Conservation (phyloP, 2,888 invertebrate genomes). For the Plemyria rubiginata region DNA sequence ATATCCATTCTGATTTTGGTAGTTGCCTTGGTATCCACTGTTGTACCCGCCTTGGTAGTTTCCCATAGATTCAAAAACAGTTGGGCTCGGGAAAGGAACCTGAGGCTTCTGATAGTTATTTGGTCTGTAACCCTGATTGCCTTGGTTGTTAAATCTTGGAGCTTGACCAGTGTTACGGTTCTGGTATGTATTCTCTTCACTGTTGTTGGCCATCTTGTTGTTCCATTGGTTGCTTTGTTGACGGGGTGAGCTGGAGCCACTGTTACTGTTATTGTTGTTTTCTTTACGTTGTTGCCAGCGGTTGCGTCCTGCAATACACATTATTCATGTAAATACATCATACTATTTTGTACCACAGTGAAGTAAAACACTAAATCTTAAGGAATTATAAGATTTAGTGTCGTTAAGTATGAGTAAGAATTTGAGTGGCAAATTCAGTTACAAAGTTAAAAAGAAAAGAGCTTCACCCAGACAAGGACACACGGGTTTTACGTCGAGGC, state of each 20-base stretch:
- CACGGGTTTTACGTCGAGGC: no score
- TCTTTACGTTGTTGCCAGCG: slow-evolving; percentile 87
- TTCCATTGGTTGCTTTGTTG: slow-evolving; percentile 83
- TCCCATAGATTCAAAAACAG: slow-evolving; percentile 84
- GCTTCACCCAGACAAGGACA: not conserved
- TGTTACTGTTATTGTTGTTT: slow-evolving; percentile 68
- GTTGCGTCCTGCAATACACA: slow-evolving; percentile 73
- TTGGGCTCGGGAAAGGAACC: slow-evolving; percentile 85
- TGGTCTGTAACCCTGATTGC: slow-evolving; percentile 71
- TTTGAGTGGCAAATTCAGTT: no score
- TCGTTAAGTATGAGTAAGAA: no score
- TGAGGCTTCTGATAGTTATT: slow-evolving; percentile 78
- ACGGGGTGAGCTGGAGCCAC: slow-evolving; percentile 79
- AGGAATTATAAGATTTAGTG: no score
- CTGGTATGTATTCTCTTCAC: slow-evolving; percentile 67
- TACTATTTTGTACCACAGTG: not conserved
- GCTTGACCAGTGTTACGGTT: slow-evolving; percentile 71
- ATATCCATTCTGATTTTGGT: slow-evolving; percentile 78
- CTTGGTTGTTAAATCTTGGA: slow-evolving; percentile 81
- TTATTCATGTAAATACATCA: not conserved
- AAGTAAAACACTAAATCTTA: no score
- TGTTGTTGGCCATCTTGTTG: slow-evolving; percentile 75
- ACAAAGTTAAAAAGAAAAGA: not conserved
- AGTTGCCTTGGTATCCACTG: slow-evolving; percentile 81
- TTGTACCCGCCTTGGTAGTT: slow-evolving; percentile 84